These are phyloP conservation scores for Archaeoteleia sp. DNA, from an alignment of 2,888 invertebrate species.

Conservation along the genomic window DNA sequence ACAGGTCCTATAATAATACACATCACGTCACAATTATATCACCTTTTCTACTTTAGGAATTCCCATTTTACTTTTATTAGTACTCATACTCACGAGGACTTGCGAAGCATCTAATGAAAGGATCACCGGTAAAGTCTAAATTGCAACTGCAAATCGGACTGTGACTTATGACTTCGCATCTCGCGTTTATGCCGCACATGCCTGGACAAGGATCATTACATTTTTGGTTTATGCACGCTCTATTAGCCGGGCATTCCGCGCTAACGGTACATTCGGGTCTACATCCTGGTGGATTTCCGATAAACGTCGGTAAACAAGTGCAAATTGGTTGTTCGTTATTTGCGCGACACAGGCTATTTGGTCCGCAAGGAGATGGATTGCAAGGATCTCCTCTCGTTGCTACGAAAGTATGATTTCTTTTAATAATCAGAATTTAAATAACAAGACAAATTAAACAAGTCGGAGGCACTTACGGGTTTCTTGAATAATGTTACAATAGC, in stretches of 20 bases:
- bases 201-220: conserved; percentile 78
- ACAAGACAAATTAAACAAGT: too few relatives aligned
- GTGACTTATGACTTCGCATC: conserved; percentile 76
- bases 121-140: conserved; percentile 78
- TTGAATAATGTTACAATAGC: conserved; percentile 76
- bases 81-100: too few relatives aligned
- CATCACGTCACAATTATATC: too few relatives aligned
- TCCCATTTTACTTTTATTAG: too few relatives aligned
- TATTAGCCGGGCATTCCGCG: conserved; percentile 74
- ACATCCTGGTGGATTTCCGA: conserved; percentile 78
- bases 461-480: conserved; percentile 77
- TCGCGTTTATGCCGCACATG: conserved; percentile 75
- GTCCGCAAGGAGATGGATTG: conserved; percentile 86
- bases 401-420: conserved; percentile 18
- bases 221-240: conserved; percentile 74
- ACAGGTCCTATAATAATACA: conserved; percentile 25
- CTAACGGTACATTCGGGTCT: conserved; percentile 76
- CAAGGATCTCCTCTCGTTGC: conserved; percentile 81
- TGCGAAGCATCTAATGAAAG: conserved; percentile 58
- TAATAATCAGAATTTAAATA: background rate
- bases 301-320: conserved; percentile 77
- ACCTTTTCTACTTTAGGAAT: too few relatives aligned
- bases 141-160: conserved; percentile 78
- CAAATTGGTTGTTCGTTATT: conserved; percentile 74
- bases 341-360: conserved; percentile 31